phyloP scores from a whole-genome alignment of 2,888 invertebrate genomes.

The Trachelus troglodyta region DNA sequence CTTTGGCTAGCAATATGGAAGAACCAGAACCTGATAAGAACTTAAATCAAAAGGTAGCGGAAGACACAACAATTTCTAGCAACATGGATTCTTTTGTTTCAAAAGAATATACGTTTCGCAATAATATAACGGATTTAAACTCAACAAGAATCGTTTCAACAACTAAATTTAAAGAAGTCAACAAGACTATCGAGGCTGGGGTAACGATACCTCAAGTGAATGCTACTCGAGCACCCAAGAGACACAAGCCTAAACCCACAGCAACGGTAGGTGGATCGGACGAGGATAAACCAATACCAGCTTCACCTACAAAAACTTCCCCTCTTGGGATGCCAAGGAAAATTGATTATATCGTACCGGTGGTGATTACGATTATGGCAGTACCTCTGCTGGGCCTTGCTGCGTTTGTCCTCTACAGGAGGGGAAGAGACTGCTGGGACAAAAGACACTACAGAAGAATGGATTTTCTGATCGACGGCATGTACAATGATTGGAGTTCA shows the following conservation, averaged over 20 bases:
- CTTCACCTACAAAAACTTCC: constrained; percentile 45
- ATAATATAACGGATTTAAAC: no score
- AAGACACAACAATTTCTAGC: no score
- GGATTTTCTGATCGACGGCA: constrained; percentile 90
- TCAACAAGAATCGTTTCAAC: no score
- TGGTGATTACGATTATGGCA: constrained; percentile 79
- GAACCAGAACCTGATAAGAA: no score
- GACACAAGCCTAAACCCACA: constrained; percentile 68
- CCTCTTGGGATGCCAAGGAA: constrained; percentile 52
- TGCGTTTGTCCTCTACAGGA: constrained; percentile 75
- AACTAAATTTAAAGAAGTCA: background rate
- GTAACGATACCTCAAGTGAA: constrained; percentile 39
- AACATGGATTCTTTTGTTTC: no score
- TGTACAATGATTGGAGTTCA: constrained; percentile 80
- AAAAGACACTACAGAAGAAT: constrained; percentile 87
- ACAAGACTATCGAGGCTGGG: background rate
- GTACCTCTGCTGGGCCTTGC: constrained; percentile 80
- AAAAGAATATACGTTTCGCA: no score
- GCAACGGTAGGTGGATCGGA: constrained; percentile 66
- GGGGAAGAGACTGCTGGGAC: constrained; percentile 86
- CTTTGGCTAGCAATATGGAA: no score
- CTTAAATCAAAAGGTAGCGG: no score
- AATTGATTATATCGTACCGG: constrained; percentile 77
- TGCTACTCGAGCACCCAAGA: constrained; percentile 56
- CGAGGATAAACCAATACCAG: constrained; percentile 44